These are phyloP conservation scores for Thunnus thynnus DNA, from an alignment of 2,113 vertebrate genomes.

Conservation along the genomic window DNA sequence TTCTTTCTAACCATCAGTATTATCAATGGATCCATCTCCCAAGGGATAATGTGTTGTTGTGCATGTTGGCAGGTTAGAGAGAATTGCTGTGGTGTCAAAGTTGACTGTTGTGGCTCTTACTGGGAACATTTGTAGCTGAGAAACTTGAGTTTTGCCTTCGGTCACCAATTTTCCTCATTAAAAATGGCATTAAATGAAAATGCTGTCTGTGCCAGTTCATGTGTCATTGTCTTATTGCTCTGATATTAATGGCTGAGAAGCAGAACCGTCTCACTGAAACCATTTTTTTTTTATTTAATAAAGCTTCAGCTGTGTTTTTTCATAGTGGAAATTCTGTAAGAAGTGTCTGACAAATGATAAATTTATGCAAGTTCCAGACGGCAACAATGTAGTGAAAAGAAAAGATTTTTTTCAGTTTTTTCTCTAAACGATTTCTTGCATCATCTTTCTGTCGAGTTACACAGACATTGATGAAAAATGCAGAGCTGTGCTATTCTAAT, in stretches of 20 bases:
- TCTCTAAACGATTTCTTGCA: too few species aligned
- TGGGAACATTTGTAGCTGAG: constrained; percentile 33
- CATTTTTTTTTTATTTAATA: not conserved
- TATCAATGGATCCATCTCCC: constrained; percentile 35
- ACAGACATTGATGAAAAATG: too few species aligned
- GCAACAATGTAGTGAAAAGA: not conserved
- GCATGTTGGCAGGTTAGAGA: constrained; percentile 37
- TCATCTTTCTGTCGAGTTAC: too few species aligned
- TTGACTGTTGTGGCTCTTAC: constrained; percentile 16
- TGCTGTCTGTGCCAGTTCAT: constrained; percentile 1
- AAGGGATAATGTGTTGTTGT: not conserved
- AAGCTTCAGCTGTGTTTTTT: not conserved
- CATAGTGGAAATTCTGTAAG: not conserved
- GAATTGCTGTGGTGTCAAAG: constrained; percentile 5
- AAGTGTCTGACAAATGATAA: not conserved
- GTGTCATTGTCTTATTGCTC: not conserved
- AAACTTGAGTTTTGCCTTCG: constrained; percentile 23
- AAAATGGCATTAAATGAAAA: constrained; percentile 19
- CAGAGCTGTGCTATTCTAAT: too few species aligned
- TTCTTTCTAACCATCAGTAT: not conserved
- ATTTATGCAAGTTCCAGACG: not conserved
- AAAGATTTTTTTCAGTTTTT: too few species aligned
- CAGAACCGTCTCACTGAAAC: not conserved
- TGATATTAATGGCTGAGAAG: not conserved
- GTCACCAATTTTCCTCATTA: constrained; percentile 7